These are phyloP conservation scores for Sinocyclocheilus anophthalmus DNA, from an alignment of 2,113 vertebrate species.

Conservation along the genomic window DNA sequence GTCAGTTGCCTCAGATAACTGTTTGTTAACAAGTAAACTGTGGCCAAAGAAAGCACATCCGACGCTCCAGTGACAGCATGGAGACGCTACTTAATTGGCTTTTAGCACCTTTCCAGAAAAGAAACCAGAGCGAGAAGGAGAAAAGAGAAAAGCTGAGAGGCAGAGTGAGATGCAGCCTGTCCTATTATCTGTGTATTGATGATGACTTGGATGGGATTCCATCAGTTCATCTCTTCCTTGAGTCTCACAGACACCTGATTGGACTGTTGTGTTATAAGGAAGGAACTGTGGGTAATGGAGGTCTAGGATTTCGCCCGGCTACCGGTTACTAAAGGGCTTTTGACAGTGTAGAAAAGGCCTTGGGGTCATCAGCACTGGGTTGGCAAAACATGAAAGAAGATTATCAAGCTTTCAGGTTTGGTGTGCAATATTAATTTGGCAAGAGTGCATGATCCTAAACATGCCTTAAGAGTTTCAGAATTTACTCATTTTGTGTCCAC, in stretches of 20 bases:
- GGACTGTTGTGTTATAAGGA: slow-evolving; percentile 47
- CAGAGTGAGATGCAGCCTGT: slow-evolving; percentile 68
- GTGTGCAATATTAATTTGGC: neutral
- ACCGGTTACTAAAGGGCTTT: slow-evolving; percentile 21
- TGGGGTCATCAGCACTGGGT: neutral
- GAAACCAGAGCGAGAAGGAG: slow-evolving; percentile 52
- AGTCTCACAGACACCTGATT: slow-evolving; percentile 48
- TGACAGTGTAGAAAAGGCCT: neutral
- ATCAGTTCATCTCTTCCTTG: slow-evolving; percentile 56
- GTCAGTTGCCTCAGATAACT: slow-evolving; percentile 76
- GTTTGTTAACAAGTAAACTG: slow-evolving; percentile 89
- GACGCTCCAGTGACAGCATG: slow-evolving; percentile 78
- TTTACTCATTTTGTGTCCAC: no score
- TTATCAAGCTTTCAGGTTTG: neutral
- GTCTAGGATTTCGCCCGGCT: slow-evolving; percentile 50
- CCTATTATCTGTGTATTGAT: slow-evolving; percentile 71
- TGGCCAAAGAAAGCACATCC: slow-evolving; percentile 81
- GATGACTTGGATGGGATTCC: slow-evolving; percentile 70
- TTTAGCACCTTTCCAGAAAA: slow-evolving; percentile 70
- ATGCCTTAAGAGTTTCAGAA: neutral
- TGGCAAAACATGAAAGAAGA: neutral
- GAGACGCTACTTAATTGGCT: slow-evolving; percentile 81
- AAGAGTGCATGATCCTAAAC: neutral
- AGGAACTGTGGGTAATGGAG: slow-evolving; percentile 45
- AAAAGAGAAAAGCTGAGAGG: slow-evolving; percentile 49